Base-by-base conservation (phyloP, 2,113 vertebrate genomes). In the Pholis gunnellus region DNA sequence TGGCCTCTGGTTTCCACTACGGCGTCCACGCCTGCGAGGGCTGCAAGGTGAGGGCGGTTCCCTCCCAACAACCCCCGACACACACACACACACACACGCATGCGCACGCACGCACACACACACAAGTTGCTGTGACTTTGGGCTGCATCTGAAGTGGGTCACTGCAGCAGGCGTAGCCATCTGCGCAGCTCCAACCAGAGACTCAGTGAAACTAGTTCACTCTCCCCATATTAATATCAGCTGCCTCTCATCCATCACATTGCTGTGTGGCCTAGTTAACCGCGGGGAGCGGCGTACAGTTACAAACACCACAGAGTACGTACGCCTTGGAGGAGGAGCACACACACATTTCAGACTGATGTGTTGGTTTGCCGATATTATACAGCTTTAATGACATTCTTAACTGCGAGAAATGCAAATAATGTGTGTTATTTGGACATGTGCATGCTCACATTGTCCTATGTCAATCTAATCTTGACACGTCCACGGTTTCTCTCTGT, bases 11-110 rank as follows among this genome's bases (percentile, higher is more conserved):
- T 85, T 99, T 99, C 94, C 98, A 99, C 95, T 99, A 99, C 20
- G 98, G 98, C 18, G 98, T 99, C 91, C 98, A 99, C 34, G 98
- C 97, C 83, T 99, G 98, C 78, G 98, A 99, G 94, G 98, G 98
- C 87, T 99, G 98, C 93, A 99, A 99, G 98, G 98, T 98, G 95
- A 96, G 93, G 82, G 20, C 5, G 36, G 11, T 44, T 67, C 42
- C 7, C 27, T 20, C 42, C 40, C 5, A 11, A 60, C 11, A 27
- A 57, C 6, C 54, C 0, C n/a, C 9, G 6, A 31, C 29, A 54
- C 72, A 20, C 67, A 0, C 38, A 8, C 20, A 29, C 72, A 14
- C 68, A 54, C 2, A 22, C 22, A 3, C 25, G 48, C 20, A 54
- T 46, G n/a, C 44, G 0, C 77, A 3, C 8, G 6, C n/a, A 27